Base-by-base conservation (phyloP, 30 jellyfish, hydroid and myxozoan genomes). In the Aurelia sp. region DNA sequence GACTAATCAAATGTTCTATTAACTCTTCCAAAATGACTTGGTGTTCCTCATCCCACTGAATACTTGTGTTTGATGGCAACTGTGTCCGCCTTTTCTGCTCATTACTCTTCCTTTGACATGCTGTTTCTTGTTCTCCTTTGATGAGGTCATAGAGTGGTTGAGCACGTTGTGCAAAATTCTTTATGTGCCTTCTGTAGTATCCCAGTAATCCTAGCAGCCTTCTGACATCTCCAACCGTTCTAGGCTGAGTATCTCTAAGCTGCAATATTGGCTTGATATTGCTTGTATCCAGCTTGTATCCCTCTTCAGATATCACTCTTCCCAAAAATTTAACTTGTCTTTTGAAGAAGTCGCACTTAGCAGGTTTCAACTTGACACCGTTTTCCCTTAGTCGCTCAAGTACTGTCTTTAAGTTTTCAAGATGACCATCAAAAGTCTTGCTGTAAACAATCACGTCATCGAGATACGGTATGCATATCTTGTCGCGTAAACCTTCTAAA, bases 391-490 rank as follows among this genome's bases (percentile, higher is more conserved):
- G 74, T 59, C 86, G 22, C 90, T 30, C 63, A 1, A 40, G 51
- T 40, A 40, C 51, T 40, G 51, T 33, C 41, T 82, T 17, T 17
- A 82, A 31, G 50, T 82, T 86, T 35, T 67, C 77, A 4, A 82
- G 76, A 61, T 82, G 92, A 5, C 40, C 19, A 10, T 82, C 87
- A 21, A 80, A 82, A 17, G 63, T 41, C 66, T 53, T 53, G 35
- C 88, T 31, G 65, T 38, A 84, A 41, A 72, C 80, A 20, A 84
- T 70, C n/a, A 53, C 27, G 47, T 70, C 93, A 51, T 84, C 71
- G 38, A 71, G 93, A 8, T 58, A 72, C 9, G 93, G 93, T 17
- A 84, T 70, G 72, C 67, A 87, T 16, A 84, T 67, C 72, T 84
- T 19, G 55, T 84, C 88, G 7, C 93, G 80, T 44, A 72, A 31